phyloP scores from a whole-genome alignment of 2,113 vertebrate species.

The Myotis lucifugus region DNA sequence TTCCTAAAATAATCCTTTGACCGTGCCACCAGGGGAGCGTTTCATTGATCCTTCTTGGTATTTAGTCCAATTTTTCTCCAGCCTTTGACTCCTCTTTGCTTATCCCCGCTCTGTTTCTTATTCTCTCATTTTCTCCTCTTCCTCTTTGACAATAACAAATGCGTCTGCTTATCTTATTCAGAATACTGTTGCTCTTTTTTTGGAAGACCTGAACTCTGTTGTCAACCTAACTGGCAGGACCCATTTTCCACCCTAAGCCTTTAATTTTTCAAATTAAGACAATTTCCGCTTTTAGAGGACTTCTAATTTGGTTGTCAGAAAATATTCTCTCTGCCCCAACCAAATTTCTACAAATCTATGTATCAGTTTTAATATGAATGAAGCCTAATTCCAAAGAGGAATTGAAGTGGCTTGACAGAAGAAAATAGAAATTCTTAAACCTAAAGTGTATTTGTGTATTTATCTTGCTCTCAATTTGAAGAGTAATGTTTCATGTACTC shows the following conservation, averaged over 20 bases:
- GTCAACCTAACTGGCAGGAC: neutral
- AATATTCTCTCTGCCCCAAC: neutral
- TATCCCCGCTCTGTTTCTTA: neutral
- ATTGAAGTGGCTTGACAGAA: neutral
- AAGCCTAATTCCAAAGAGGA: neutral
- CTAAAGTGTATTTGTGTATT: neutral
- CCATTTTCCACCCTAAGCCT: neutral
- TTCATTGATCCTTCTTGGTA: neutral
- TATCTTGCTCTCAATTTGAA: slow-evolving; percentile 24
- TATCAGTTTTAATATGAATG: neutral
- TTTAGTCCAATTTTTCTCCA: neutral
- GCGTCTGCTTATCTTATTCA: neutral
- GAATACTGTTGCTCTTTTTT: neutral
- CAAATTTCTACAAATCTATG: neutral
- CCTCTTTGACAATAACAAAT: neutral
- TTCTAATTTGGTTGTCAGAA: neutral
- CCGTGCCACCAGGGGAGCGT: neutral
- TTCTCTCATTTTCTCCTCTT: neutral
- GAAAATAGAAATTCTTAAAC: neutral
- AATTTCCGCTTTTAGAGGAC: neutral
- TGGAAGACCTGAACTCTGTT: neutral
- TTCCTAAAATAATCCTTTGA: neutral
- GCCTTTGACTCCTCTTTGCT: neutral
- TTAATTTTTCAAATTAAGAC: neutral
- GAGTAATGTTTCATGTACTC: neutral